Evolutionary conservation across 1,140 invertebrate genomes (phyloP).

Genomic region (Caligus rogercresseyi): DNA sequence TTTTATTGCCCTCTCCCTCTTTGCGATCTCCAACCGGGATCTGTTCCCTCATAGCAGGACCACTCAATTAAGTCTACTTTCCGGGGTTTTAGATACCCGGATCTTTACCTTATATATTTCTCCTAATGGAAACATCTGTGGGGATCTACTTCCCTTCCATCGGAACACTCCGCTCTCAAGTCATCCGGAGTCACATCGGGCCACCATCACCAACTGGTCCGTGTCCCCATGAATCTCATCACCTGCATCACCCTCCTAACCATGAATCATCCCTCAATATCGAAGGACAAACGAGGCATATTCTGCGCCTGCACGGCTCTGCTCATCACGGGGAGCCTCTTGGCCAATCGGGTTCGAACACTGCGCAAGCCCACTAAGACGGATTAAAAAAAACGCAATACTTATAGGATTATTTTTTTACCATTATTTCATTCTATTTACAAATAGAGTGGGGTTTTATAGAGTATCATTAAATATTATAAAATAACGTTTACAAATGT

Average conservation of each 20-base stretch:
- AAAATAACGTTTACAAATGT: too few relatives aligned
- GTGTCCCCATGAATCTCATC: slow-evolving; percentile 40
- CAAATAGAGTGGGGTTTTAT: too few relatives aligned
- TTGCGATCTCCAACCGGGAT: slow-evolving; percentile 26
- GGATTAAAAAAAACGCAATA: slow-evolving; percentile 2
- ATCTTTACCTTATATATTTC: slow-evolving; percentile 39
- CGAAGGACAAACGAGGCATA: slow-evolving; percentile 32
- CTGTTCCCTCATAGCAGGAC: slow-evolving; percentile 26
- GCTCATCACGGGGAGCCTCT: slow-evolving; percentile 4
- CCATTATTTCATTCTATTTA: too few relatives aligned
- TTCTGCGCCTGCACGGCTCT: slow-evolving; percentile 32
- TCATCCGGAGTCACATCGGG: slow-evolving; percentile 43
- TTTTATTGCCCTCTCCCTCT: slow-evolving; percentile 26
- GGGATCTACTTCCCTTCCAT: slow-evolving; percentile 40
- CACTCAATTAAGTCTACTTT: neutral
- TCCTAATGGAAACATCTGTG: slow-evolving; percentile 39
- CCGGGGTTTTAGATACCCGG: neutral
- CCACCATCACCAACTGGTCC: slow-evolving; percentile 41
- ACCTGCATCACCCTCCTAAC: slow-evolving; percentile 36
- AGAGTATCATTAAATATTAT: too few relatives aligned
- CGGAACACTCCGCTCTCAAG: slow-evolving; percentile 39
- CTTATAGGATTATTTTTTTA: too few relatives aligned
- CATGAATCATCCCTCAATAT: slow-evolving; percentile 31
- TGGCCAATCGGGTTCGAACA: neutral
- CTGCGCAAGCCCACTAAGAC: neutral